phyloP scores from a whole-genome alignment of 2,888 invertebrate species.

The Gari tellinella region DNA sequence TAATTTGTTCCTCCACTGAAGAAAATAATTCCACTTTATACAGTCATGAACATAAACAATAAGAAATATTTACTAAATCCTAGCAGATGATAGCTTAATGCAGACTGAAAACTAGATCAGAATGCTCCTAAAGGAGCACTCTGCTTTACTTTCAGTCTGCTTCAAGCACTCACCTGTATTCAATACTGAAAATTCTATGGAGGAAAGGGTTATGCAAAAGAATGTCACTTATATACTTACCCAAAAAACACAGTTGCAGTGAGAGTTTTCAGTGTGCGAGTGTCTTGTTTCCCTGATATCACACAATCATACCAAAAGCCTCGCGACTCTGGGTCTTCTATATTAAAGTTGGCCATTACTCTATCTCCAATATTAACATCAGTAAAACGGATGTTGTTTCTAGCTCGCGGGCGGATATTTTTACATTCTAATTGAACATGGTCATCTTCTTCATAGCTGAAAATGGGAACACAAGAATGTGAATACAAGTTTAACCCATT shows the following conservation, averaged over 20 bases:
- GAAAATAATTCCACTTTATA: too few relatives aligned
- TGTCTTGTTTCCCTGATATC: slow-evolving; percentile 78
- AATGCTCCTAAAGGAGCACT: too few relatives aligned
- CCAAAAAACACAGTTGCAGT: slow-evolving; percentile 82
- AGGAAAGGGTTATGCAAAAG: too few relatives aligned
- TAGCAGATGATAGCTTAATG: too few relatives aligned
- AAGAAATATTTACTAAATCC: too few relatives aligned
- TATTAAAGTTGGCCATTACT: slow-evolving; percentile 91
- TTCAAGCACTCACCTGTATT: too few relatives aligned
- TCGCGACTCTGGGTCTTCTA: slow-evolving; percentile 88
- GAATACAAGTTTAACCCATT: too few relatives aligned
- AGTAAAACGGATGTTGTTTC: slow-evolving; percentile 85
- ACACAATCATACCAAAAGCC: slow-evolving; percentile 89
- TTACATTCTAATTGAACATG: slow-evolving; percentile 77
- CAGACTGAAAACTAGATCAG: too few relatives aligned
- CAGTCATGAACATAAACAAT: too few relatives aligned
- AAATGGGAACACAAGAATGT: background rate
- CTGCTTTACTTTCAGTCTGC: too few relatives aligned
- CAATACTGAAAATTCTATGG: too few relatives aligned
- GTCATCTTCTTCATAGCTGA: slow-evolving; percentile 81
- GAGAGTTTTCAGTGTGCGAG: slow-evolving; percentile 79
- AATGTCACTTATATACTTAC: slow-evolving; percentile 71
- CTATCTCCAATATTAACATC: slow-evolving; percentile 87
- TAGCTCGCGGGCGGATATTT: slow-evolving; percentile 89
- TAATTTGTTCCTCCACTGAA: too few relatives aligned